Evolutionary conservation across 2,888 invertebrate species (phyloP).

Genomic region (Branchipolynoe longqiensis): DNA sequence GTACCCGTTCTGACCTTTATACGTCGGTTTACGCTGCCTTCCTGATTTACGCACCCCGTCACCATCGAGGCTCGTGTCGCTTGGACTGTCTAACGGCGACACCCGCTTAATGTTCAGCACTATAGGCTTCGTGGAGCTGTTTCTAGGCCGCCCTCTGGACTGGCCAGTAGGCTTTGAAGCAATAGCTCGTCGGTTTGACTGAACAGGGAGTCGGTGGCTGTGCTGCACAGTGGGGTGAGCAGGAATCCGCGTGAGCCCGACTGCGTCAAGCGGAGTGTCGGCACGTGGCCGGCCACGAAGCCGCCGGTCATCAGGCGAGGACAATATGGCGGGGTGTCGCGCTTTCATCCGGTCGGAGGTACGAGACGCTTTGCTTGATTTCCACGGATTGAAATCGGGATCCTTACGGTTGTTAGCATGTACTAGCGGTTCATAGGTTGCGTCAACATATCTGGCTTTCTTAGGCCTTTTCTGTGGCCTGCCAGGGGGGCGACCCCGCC

Average conservation of each 20-base stretch:
- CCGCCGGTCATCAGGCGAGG: background rate
- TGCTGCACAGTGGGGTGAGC: too few relatives aligned
- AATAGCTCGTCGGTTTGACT: too few relatives aligned
- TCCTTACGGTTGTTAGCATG: background rate
- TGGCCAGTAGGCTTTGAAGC: too few relatives aligned
- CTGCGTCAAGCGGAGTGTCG: too few relatives aligned
- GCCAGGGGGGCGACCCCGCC: background rate
- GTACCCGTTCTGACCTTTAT: constrained; percentile 40
- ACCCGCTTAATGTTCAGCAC: constrained; percentile 18
- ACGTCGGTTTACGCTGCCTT: constrained; percentile 54
- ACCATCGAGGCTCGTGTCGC: too few relatives aligned
- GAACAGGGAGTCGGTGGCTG: too few relatives aligned
- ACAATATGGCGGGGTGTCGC: too few relatives aligned
- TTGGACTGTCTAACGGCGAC: constrained; percentile 1
- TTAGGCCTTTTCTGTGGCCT: background rate
- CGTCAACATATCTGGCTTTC: too few relatives aligned
- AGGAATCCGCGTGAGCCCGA: too few relatives aligned
- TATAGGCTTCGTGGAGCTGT: background rate
- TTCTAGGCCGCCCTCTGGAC: background rate
- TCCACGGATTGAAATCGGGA: background rate
- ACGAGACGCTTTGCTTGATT: too few relatives aligned
- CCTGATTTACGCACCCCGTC: constrained; percentile 44
- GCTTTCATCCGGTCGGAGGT: too few relatives aligned
- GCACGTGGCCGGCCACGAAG: constrained; percentile 27
- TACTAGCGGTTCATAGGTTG: background rate